Evolutionary conservation across 2,888 invertebrate species (phyloP).

Genomic region (Coelogynopora nodosa): DNA sequence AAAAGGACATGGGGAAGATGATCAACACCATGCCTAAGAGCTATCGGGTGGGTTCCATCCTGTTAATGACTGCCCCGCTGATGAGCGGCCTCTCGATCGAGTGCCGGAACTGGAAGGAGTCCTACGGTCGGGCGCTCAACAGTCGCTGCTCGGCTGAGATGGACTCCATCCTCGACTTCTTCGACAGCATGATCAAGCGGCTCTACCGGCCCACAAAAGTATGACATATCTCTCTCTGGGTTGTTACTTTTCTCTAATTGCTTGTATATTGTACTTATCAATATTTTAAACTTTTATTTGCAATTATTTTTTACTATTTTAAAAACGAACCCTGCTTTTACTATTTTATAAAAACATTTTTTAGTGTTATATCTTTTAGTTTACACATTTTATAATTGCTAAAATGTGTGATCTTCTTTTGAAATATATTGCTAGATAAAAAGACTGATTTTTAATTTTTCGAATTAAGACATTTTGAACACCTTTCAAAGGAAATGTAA

Average conservation of each 20-base stretch:
- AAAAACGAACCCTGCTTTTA: no score
- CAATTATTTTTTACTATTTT: no score
- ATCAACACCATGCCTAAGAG: conserved; percentile 58
- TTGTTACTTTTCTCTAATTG: neutral
- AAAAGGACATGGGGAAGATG: conserved; percentile 58
- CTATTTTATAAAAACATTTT: no score
- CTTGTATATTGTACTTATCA: neutral
- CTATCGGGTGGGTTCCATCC: conserved; percentile 59
- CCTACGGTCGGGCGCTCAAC: conserved; percentile 61
- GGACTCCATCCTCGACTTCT: conserved; percentile 71
- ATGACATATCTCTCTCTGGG: neutral
- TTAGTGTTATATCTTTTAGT: no score
- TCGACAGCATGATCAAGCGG: conserved; percentile 84
- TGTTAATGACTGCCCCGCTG: conserved; percentile 64
- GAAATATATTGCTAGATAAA: no score
- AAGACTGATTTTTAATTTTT: no score
- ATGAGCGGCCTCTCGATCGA: conserved; percentile 77
- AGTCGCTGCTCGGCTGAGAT: conserved; percentile 55
- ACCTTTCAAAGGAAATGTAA: no score
- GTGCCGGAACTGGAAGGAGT: conserved; percentile 61
- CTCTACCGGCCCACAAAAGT: conserved; percentile 71
- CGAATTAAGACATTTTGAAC: no score
- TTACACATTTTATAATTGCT: no score
- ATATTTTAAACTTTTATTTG: no score
- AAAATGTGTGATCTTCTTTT: no score